Evolutionary conservation across 2,113 vertebrate species (phyloP), one percentile per base, ranked within the genome.

Genomic region (Macquaria ambigua): DNA sequence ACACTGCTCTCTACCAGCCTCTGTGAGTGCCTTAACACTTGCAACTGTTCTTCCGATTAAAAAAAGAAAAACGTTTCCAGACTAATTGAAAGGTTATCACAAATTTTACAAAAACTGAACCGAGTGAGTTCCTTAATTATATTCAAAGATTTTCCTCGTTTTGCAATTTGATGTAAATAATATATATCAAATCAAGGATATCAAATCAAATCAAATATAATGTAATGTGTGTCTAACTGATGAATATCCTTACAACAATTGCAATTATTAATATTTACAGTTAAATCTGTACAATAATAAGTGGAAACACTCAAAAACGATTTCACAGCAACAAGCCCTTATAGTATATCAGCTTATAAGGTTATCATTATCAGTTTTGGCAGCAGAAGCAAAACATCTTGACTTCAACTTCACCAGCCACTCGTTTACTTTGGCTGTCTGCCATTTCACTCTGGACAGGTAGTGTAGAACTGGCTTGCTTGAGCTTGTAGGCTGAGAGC

Each of bases 391-490:
- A 70, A 63, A 85, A 46, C 34, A 73, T 59, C 37, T 52, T 20
- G 58, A 77, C 62, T 56, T 83, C 74, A 77, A 53, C 72, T 79
- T 82, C 74, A 61, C 21, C 78, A 71, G 76, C 18, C 48, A 16
- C 16, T 75, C 2, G 56, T 87, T 89, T 87, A 58, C 79, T 62
- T 84, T 89, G 85, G 91, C 87, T 11, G 58, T 9, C 55, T 59
- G 88, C 90, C 88, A 88, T 43, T 46, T 39, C 50, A 69, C 74
- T 79, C 77, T 43, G 77, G 71, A 79, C 89, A 85, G 76, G 81
- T 83, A 86, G 76, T 4, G 63, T 25, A 34, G 34, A 41, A 2
- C 46, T 21, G 50, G 23, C 87, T 58, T 81, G 80, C 76, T 34
- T 3, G 56, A 66, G 86, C 85, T 77, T 80, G 84, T 75, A 66